These are phyloP conservation scores for Myotis myotis DNA, from an alignment of 2,797 vertebrate genomes.

Conservation along the genomic window DNA sequence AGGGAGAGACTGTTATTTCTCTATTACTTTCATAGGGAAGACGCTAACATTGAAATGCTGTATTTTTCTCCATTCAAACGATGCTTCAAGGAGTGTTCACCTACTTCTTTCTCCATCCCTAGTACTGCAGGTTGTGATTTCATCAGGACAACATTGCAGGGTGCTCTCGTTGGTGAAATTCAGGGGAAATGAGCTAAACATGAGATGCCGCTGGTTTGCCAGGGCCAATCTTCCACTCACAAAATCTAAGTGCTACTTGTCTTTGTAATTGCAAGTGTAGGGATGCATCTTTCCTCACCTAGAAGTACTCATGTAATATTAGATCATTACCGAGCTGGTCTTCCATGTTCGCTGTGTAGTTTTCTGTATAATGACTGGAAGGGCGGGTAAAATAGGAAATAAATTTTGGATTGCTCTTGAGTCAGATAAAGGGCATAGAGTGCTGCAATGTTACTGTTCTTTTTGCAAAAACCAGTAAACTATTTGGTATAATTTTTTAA, in stretches of 20 bases:
- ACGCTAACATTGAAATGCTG: not conserved
- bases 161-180: not conserved
- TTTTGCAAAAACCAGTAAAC: not conserved
- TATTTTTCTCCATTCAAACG: not conserved
- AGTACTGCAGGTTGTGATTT: not conserved
- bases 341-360: not conserved
- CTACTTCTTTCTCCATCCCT: not conserved
- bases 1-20: not conserved
- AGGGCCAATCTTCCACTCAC: not conserved
- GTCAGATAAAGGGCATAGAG: not conserved
- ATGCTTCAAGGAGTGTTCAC: not conserved
- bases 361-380: not conserved
- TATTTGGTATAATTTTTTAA: not conserved
- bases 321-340: not conserved
- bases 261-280: not conserved
- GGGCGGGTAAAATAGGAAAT: not conserved
- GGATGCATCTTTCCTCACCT: not conserved
- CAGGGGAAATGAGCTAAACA: not conserved
- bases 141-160: conserved; percentile 2
- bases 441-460: not conserved
- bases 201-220: not conserved
- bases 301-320: not conserved
- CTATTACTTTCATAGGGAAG: not conserved
- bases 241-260: conserved; percentile 44
- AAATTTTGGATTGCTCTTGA: not conserved